phyloP scores from a whole-genome alignment of 2,888 invertebrate genomes.

The Leucophenga montana region DNA sequence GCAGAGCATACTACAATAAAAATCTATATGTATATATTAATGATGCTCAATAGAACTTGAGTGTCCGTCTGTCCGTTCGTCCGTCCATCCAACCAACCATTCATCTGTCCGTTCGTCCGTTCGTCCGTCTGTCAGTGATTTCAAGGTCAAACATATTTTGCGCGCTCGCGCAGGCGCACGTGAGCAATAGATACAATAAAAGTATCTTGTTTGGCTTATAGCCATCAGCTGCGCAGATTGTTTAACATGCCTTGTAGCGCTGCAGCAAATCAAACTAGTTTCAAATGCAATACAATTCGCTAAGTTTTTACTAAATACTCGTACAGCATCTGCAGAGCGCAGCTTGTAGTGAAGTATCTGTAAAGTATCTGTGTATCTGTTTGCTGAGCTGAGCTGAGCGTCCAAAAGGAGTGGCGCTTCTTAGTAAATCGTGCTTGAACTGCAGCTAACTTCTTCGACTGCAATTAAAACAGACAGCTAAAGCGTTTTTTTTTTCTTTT shows the following conservation, averaged over 20 bases:
- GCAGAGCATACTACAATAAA: not conserved
- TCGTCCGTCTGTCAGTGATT: slow-evolving; percentile 10
- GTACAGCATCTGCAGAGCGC: slow-evolving; percentile 3
- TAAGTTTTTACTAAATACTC: no score
- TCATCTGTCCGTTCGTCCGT: no score
- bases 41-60: not conserved
- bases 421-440: slow-evolving; percentile 2
- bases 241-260: not conserved
- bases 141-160: slow-evolving; percentile 20
- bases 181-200: no score
- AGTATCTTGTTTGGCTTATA: not conserved
- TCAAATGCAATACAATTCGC: not conserved
- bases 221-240: slow-evolving; percentile 13
- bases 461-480: slow-evolving; percentile 12
- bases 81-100: no score
- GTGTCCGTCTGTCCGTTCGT: slow-evolving; percentile 4
- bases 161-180: slow-evolving; percentile 20
- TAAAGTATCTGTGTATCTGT: not conserved
- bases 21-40: slow-evolving; percentile 1
- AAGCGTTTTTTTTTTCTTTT: no score
- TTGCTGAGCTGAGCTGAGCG: not conserved
- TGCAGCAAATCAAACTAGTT: slow-evolving; percentile 6
- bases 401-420: slow-evolving; percentile 7
- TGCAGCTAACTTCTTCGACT: not conserved
- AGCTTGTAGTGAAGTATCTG: not conserved